Conservation (phyloP, 2,797 vertebrate species). For the Mormyrus hasselquistii region DNA sequence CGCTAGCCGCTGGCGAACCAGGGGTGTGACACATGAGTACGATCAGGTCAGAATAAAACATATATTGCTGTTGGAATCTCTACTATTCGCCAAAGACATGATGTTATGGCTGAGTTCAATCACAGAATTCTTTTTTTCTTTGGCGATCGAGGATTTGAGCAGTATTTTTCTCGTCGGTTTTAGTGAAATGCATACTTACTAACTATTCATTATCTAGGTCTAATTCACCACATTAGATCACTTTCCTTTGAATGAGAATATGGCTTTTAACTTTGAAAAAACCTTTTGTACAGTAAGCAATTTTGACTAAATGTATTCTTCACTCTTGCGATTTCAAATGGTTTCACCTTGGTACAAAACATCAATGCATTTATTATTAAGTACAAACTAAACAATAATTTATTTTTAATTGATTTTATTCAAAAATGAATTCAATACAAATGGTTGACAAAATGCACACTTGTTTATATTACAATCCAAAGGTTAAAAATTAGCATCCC, state of each 20-base stretch:
- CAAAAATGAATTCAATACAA: background rate
- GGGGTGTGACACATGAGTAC: background rate
- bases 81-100: background rate
- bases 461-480: conserved; percentile 4
- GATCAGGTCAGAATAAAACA: background rate
- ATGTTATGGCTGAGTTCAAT: background rate
- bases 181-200: background rate
- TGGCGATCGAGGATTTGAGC: background rate
- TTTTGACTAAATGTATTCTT: background rate
- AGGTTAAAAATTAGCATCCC: background rate
- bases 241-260: background rate
- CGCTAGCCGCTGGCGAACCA: background rate
- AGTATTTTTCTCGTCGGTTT: background rate
- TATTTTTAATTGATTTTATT: background rate
- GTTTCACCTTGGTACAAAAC: background rate
- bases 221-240: background rate
- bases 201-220: background rate
- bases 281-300: background rate
- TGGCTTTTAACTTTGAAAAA: background rate
- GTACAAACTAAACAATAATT: background rate
- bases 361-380: background rate
- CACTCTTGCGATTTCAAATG: background rate
- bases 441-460: background rate
- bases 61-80: background rate
- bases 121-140: background rate